Evolutionary conservation across 2,113 vertebrate species (phyloP).

Genomic region (Pachypanchax playfairii): DNA sequence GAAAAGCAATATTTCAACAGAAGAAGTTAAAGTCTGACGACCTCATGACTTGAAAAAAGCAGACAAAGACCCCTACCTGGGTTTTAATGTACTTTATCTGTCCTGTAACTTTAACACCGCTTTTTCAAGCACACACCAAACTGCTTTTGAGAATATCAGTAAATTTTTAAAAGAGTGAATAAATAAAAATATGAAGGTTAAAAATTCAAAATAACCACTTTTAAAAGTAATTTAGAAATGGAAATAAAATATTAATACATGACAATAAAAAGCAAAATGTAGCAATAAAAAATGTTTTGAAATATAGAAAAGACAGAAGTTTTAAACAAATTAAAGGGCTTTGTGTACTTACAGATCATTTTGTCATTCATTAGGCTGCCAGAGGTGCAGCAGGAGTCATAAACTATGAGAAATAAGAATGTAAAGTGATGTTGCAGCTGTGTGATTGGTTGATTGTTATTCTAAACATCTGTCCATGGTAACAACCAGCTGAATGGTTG

Average conservation of each 20-base stretch:
- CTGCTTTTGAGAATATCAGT: background rate
- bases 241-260: background rate
- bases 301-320: background rate
- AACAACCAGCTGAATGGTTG: too few species aligned
- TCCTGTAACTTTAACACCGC: background rate
- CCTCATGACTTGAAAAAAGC: constrained; percentile 10
- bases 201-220: background rate
- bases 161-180: background rate
- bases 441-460: background rate
- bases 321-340: background rate
- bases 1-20: constrained; percentile 4
- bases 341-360: background rate
- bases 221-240: background rate
- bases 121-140: background rate
- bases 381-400: constrained; percentile 11
- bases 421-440: constrained; percentile 1
- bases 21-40: constrained; percentile 1
- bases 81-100: constrained; percentile 8
- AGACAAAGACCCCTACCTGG: background rate
- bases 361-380: constrained; percentile 11
- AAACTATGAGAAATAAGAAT: background rate
- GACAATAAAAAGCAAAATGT: too few species aligned
- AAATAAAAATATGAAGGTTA: background rate
- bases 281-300: too few species aligned
- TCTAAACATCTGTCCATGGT: too few species aligned